Conservation (phyloP, 2,888 invertebrate species). For the Frankliniella fusca region DNA sequence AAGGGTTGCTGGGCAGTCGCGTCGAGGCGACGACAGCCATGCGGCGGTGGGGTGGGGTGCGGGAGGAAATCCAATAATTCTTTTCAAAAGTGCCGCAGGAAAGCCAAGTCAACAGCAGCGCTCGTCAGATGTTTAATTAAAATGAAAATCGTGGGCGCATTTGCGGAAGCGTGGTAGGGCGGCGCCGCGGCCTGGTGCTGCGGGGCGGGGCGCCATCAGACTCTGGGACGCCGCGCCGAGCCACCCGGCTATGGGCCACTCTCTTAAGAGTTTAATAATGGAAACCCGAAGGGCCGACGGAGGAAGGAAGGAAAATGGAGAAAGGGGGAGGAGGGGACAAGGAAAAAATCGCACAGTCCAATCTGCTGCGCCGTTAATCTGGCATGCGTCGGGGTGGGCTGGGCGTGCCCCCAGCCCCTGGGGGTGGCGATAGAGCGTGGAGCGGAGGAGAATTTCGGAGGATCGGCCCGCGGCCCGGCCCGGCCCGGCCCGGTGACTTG, state of each 20-base stretch:
- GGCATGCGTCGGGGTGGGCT: too few relatives aligned
- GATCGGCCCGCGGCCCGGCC: too few relatives aligned
- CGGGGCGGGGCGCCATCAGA: background rate
- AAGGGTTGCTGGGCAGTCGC: too few relatives aligned
- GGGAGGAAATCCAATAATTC: too few relatives aligned
- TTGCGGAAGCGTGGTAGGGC: background rate
- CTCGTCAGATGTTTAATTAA: constrained; percentile 6
- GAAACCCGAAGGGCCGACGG: background rate
- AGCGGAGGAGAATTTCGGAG: too few relatives aligned
- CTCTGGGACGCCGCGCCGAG: background rate
- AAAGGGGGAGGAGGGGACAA: background rate
- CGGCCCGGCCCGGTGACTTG: too few relatives aligned
- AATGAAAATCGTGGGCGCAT: background rate
- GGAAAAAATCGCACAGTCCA: background rate
- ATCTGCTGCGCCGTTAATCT: too few relatives aligned
- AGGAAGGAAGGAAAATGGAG: background rate
- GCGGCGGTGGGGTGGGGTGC: too few relatives aligned
- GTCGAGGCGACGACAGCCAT: too few relatives aligned
- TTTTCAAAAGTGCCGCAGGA: background rate
- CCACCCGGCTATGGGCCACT: background rate
- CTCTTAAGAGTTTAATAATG: constrained; percentile 6
- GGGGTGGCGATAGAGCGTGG: too few relatives aligned
- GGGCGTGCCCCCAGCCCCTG: too few relatives aligned
- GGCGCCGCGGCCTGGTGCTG: background rate
- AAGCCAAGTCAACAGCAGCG: background rate